Evolutionary conservation across 2,888 invertebrate genomes (phyloP), one percentile per base, ranked within the genome.

Genomic region (Hirtodrosophila trivittata): DNA sequence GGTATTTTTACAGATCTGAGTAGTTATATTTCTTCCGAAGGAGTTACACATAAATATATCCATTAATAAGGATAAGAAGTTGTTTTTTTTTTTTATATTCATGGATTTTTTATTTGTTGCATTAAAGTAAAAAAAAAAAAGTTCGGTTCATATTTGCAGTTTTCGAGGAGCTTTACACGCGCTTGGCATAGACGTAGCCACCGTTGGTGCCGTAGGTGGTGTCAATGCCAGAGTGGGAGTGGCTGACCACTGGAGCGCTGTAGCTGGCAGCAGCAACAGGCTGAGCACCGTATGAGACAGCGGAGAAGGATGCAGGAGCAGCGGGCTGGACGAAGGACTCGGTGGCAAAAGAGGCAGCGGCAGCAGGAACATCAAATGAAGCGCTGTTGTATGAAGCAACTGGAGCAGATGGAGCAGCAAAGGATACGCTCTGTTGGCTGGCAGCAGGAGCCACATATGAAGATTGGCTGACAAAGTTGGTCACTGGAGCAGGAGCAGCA

Each of bases 201-300:
- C 89, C 90, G 55, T 89, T 87, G 65, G 83, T 68, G 21, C 85
- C 89, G 63, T 89, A 89, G 32, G 66, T 64, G 49, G 89, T 89
- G 25, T 75, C 88, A 16, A 83, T 50, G 46, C 84, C 84, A 33
- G 80, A 69, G 35, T 39, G 12, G 60, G 51, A 39, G 62, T 68
- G n/a, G 59, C 65, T 52, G 38, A 56, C 51, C 14, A 56, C 65
- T 10, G 74, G 58, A 9, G 72, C 64, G 33, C 0, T 33, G 42
- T 70, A 72, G 46, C 52, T 68, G 45, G 63, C 62, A n/a, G 75
- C 66, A 14, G 60, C 66, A 30, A 35, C 41, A 32, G 42, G 39
- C 9, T 9, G 18, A 18, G 38, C n/a, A 38, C 7, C 7, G 21
- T 7, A n/a, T n/a, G n/a, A 4, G 38, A 10, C 21, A n/a, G 12